Evolutionary conservation across 2,797 vertebrate species (phyloP).

Genomic region (Rhabdophis nuchalis): DNA sequence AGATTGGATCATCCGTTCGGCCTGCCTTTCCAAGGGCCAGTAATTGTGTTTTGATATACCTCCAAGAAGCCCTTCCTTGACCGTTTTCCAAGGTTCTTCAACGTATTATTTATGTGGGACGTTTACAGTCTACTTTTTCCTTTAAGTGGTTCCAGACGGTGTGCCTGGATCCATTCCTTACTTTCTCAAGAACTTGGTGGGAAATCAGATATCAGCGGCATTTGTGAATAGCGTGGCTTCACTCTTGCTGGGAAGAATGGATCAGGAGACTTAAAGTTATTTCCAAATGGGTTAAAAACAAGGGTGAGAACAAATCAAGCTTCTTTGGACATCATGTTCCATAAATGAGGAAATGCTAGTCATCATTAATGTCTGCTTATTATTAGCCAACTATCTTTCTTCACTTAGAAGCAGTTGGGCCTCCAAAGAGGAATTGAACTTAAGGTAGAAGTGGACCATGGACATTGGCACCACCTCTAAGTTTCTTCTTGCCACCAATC

Average conservation of each 20-base stretch:
- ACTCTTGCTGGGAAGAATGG: conserved; percentile 7
- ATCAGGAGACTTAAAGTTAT: neutral
- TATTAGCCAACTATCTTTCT: neutral
- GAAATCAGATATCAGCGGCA: neutral
- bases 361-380: neutral
- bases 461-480: neutral
- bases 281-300: neutral
- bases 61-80: neutral
- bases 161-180: neutral
- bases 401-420: neutral
- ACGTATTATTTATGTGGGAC: neutral
- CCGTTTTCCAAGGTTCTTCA: neutral
- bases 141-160: neutral
- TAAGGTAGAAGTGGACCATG: neutral
- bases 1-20: neutral
- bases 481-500: neutral
- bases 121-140: neutral
- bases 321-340: neutral
- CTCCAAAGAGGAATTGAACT: neutral
- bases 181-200: neutral
- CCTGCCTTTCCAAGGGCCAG: neutral
- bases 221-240: conserved; percentile 1
- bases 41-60: neutral
- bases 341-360: neutral
- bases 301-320: neutral